A percentile compares a stretch with the other conserved stretches of the same genome.
These are phyloP conservation scores for Dioctria rufipes DNA, from an alignment of 2,888 invertebrate genomes.

Conservation along the genomic window DNA sequence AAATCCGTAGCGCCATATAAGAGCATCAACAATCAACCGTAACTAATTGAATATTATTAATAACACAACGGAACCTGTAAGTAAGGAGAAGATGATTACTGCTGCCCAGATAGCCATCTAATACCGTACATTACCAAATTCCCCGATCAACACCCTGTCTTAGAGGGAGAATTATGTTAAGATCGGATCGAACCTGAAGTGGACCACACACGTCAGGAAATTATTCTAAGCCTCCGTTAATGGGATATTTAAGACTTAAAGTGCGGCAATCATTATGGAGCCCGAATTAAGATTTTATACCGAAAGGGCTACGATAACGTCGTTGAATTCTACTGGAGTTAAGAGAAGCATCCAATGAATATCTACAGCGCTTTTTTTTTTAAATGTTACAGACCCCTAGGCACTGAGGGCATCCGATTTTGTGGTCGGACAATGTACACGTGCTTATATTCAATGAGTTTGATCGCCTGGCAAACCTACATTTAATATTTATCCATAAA, in stretches of 20 bases:
- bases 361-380: background rate
- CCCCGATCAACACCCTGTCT: slow-evolving; percentile 30
- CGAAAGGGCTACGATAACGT: slow-evolving; percentile 28
- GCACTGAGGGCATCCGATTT: slow-evolving; percentile 33
- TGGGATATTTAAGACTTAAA: slow-evolving; percentile 42
- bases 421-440: background rate
- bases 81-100: slow-evolving; percentile 19
- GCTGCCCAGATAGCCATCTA: slow-evolving; percentile 27
- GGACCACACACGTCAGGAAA: slow-evolving; percentile 47
- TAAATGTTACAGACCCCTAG: slow-evolving; percentile 1
- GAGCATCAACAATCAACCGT: slow-evolving; percentile 31
- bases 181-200: slow-evolving; percentile 21
- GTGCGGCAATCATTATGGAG: slow-evolving; percentile 37
- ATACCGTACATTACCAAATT: slow-evolving; percentile 46
- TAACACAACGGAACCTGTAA: slow-evolving; percentile 27
- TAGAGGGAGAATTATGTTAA: background rate
- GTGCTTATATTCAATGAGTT: slow-evolving; percentile 16
- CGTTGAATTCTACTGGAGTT: slow-evolving; percentile 23
- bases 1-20: slow-evolving; percentile 23
- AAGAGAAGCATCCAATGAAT: background rate
- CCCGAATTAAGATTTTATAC: slow-evolving; percentile 25
- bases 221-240: slow-evolving; percentile 39
- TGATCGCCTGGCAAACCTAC: background rate
- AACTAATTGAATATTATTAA: slow-evolving; percentile 53
- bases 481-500: slow-evolving; percentile 8